These are phyloP conservation scores for Formica exsecta DNA, from an alignment of 1,140 invertebrate genomes.

Conservation along the genomic window DNA sequence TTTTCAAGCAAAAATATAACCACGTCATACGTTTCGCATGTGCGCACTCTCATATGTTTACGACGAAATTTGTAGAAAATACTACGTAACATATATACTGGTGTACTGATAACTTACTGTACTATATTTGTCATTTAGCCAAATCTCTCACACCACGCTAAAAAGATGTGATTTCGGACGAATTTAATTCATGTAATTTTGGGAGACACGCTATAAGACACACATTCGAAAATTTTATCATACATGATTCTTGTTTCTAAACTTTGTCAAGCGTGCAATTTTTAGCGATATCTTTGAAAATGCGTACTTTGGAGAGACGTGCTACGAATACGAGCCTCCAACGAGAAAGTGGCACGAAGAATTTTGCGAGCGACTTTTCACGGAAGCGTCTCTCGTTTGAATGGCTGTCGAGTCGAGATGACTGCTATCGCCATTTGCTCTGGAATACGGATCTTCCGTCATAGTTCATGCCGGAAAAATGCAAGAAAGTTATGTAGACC, in stretches of 20 bases:
- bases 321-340: neutral
- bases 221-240: neutral
- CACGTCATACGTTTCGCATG: neutral
- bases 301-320: neutral
- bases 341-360: slow-evolving; percentile 29
- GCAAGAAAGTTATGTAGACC: neutral
- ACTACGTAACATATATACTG: neutral
- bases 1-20: slow-evolving; percentile 37
- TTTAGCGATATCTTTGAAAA: neutral
- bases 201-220: neutral
- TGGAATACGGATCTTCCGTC: slow-evolving; percentile 21
- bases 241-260: neutral
- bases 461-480: slow-evolving; percentile 16
- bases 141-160: neutral
- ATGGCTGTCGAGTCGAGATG: slow-evolving; percentile 54
- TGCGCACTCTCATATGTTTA: neutral
- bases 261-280: slow-evolving; percentile 27
- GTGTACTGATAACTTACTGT: too few species aligned
- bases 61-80: neutral
- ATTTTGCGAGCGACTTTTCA: slow-evolving; percentile 58
- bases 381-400: slow-evolving; percentile 50
- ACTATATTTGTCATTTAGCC: neutral
- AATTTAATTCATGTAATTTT: slow-evolving; percentile 30
- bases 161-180: neutral
- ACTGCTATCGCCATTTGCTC: slow-evolving; percentile 35